Evolutionary conservation across 37 sponge, comb jelly and placozoan species (phyloP).

Genomic region (Ephydatia muelleri): DNA sequence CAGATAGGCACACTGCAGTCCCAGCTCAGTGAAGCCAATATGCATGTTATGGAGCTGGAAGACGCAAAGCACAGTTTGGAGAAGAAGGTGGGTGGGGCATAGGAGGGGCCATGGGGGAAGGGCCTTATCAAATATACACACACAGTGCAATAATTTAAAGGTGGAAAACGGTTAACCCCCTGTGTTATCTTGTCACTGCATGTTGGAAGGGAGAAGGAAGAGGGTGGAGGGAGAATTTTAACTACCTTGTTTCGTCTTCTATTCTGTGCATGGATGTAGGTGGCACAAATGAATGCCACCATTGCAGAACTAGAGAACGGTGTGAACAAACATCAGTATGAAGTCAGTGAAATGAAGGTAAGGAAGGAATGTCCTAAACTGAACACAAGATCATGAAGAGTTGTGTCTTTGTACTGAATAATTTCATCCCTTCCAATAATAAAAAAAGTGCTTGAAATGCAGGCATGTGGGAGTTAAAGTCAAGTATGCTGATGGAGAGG

Average conservation of each 20-base stretch:
- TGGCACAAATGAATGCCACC: slow-evolving; percentile 45
- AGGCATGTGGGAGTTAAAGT: background rate
- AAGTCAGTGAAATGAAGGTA: slow-evolving; percentile 66
- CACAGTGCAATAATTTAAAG: background rate
- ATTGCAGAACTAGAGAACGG: slow-evolving; percentile 52
- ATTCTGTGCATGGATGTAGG: slow-evolving; percentile 5
- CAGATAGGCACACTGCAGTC: slow-evolving; percentile 56
- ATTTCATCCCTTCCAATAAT: too few species aligned
- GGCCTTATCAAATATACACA: background rate
- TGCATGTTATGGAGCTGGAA: slow-evolving; percentile 55
- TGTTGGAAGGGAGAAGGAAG: too few species aligned
- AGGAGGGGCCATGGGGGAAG: background rate
- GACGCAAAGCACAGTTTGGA: slow-evolving; percentile 50
- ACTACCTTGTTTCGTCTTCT: background rate
- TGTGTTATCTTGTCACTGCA: too few species aligned
- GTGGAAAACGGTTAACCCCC: too few species aligned
- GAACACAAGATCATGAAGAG: too few species aligned
- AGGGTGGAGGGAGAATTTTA: too few species aligned
- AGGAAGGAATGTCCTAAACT: background rate
- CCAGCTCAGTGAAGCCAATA: slow-evolving; percentile 55
- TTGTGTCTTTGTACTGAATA: too few species aligned
- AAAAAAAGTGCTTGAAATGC: too few species aligned
- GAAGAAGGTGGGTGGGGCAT: slow-evolving; percentile 22
- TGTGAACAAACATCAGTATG: slow-evolving; percentile 45
- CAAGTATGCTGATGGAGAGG: background rate